Conservation (phyloP, 2,113 vertebrate genomes). For the Tychaedon coryphoeus region DNA sequence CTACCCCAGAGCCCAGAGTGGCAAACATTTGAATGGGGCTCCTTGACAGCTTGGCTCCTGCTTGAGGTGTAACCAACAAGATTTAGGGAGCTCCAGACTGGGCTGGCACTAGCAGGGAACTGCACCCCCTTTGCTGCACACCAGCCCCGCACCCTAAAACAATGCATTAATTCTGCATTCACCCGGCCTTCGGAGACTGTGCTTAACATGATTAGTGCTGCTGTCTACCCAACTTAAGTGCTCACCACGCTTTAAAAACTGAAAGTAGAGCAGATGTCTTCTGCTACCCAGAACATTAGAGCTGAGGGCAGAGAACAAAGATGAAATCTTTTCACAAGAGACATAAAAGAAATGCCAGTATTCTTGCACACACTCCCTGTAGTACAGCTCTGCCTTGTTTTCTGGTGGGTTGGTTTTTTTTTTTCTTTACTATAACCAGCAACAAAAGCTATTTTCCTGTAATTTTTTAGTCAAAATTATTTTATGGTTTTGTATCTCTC, state of each 20-base stretch:
- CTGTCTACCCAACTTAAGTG: conserved; percentile 66
- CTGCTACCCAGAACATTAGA: conserved; percentile 62
- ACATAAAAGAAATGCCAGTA: conserved; percentile 34
- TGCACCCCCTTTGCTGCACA: conserved; percentile 21
- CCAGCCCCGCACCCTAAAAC: conserved; percentile 53
- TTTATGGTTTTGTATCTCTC: background rate
- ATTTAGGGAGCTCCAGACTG: conserved; percentile 42
- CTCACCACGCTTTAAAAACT: conserved; percentile 38
- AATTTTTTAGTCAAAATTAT: background rate
- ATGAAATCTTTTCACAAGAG: conserved; percentile 8
- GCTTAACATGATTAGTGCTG: conserved; percentile 77
- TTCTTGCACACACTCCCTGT: background rate
- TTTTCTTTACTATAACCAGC: background rate
- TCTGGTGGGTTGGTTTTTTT: background rate
- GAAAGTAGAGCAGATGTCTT: conserved; percentile 39
- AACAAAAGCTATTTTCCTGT: background rate
- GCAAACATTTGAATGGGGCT: conserved; percentile 46
- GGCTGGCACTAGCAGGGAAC: background rate
- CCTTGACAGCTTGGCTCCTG: conserved; percentile 48
- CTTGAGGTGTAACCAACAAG: conserved; percentile 67
- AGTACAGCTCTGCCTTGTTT: background rate
- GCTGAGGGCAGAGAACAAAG: conserved; percentile 30
- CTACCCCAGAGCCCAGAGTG: background rate
- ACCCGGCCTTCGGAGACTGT: conserved; percentile 33
- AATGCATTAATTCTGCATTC: conserved; percentile 70